Conservation (phyloP, 1,140 invertebrate genomes). For the Mamestra configurata region DNA sequence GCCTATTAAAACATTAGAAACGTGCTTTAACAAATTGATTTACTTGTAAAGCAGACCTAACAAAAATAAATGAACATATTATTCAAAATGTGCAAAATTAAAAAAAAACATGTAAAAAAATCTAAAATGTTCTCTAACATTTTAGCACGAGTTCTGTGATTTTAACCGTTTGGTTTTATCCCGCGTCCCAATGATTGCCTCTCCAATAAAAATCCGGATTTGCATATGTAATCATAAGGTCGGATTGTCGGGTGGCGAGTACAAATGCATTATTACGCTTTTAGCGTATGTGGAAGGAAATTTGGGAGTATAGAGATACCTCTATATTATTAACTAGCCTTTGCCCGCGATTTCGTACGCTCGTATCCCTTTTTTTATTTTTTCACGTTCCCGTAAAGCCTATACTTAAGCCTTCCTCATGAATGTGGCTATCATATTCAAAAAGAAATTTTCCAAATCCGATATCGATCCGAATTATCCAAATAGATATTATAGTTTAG, state of each 20-base stretch:
- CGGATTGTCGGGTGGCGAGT: conserved; percentile 6
- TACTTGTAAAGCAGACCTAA: not conserved
- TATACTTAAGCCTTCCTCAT: no score
- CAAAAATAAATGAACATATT: not conserved
- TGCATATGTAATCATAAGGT: conserved; percentile 42
- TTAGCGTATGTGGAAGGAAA: not conserved
- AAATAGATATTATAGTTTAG: no score
- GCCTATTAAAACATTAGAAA: no score
- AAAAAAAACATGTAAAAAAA: not conserved
- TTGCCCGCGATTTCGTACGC: no score
- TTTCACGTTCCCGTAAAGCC: no score
- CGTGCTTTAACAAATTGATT: not conserved
- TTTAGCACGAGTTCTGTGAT: conserved; percentile 2
- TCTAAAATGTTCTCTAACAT: conserved; percentile 12
- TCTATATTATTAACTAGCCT: not conserved
- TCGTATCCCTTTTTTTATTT: no score
- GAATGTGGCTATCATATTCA: no score
- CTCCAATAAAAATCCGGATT: conserved; percentile 38
- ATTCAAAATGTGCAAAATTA: no score
- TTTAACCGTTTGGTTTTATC: conserved; percentile 1
- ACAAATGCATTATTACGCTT: conserved; percentile 22
- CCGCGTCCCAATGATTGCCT: not conserved
- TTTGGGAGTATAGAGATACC: not conserved
- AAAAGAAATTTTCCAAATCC: no score
- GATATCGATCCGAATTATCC: no score